phyloP scores from a whole-genome alignment of 1,140 invertebrate species.

The Drosophila kohkoa region DNA sequence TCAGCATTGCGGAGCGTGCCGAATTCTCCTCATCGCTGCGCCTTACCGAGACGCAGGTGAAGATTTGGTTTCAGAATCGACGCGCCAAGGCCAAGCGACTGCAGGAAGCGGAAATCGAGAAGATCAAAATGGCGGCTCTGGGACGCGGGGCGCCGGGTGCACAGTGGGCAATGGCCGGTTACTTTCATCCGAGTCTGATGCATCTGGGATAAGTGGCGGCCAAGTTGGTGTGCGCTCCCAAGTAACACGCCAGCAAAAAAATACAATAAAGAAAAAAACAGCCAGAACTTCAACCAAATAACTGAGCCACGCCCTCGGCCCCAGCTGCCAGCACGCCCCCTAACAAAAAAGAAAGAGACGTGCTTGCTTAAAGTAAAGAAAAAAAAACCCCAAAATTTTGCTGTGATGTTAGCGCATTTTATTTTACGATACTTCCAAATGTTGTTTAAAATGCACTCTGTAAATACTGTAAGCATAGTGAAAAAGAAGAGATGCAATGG shows the following conservation, averaged over 20 bases:
- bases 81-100: slow-evolving; percentile 97
- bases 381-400: slow-evolving; percentile 78
- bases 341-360: slow-evolving; percentile 1
- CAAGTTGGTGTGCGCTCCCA: slow-evolving; percentile 58
- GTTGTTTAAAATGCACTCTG: slow-evolving; percentile 78
- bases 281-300: slow-evolving; percentile 60
- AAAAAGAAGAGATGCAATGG: not conserved
- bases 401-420: slow-evolving; percentile 85
- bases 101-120: slow-evolving; percentile 97
- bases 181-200: slow-evolving; percentile 84
- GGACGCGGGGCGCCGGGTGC: slow-evolving; percentile 85
- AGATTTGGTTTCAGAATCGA: slow-evolving; percentile 99
- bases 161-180: slow-evolving; percentile 84
- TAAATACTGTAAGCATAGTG: slow-evolving; percentile 70
- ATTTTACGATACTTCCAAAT: slow-evolving; percentile 76
- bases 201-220: slow-evolving; percentile 84
- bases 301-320: slow-evolving; percentile 53
- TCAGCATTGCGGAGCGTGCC: slow-evolving; percentile 97
- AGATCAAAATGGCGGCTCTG: slow-evolving; percentile 91
- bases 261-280: slow-evolving; percentile 8
- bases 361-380: slow-evolving; percentile 18
- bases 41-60: slow-evolving; percentile 98
- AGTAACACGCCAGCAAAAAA: slow-evolving; percentile 10
- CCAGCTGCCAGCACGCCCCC: slow-evolving; percentile 34
- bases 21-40: slow-evolving; percentile 97